phyloP scores from a whole-genome alignment of 2,113 vertebrate genomes.

The Synchiropus splendidus region DNA sequence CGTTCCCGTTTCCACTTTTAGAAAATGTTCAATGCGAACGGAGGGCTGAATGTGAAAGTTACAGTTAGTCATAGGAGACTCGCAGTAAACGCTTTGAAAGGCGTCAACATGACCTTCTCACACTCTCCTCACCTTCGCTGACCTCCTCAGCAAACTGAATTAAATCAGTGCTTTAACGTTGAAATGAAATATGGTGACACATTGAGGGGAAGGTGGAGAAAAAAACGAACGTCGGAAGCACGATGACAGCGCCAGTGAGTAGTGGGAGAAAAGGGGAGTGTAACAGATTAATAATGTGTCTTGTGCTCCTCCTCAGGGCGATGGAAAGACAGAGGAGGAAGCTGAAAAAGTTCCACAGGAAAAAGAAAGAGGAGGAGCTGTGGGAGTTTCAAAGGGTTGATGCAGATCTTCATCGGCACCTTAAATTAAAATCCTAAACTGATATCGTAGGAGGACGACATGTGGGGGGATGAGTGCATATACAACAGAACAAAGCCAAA shows the following conservation, averaged over 20 bases:
- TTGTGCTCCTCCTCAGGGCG: slow-evolving; percentile 17
- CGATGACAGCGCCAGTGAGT: slow-evolving; percentile 28
- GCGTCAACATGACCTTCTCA: not conserved
- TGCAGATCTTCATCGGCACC: slow-evolving; percentile 22
- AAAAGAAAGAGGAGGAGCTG: not conserved
- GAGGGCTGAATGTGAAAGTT: too few relatives aligned
- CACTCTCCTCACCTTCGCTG: not conserved
- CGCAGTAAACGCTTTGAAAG: too few relatives aligned
- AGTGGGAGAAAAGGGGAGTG: slow-evolving; percentile 8
- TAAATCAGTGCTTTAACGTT: slow-evolving; percentile 17
- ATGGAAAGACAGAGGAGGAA: slow-evolving; percentile 7
- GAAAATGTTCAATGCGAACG: too few relatives aligned
- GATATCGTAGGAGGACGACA: slow-evolving; percentile 10
- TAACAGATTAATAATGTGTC: slow-evolving; percentile 43
- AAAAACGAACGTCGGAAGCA: slow-evolving; percentile 12
- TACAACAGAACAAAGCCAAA: slow-evolving; percentile 19
- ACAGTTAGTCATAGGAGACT: too few relatives aligned
- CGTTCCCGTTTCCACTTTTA: too few relatives aligned
- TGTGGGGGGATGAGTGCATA: slow-evolving; percentile 22
- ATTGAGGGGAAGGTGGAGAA: not conserved
- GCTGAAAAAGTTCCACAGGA: not conserved
- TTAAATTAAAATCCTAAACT: slow-evolving; percentile 13
- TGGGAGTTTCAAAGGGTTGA: not conserved
- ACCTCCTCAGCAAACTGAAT: slow-evolving; percentile 17
- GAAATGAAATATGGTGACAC: slow-evolving; percentile 23